Evolutionary conservation across 1,140 invertebrate species (phyloP), one percentile per base, ranked within the genome.

Genomic region (Lepidurus arcticus): DNA sequence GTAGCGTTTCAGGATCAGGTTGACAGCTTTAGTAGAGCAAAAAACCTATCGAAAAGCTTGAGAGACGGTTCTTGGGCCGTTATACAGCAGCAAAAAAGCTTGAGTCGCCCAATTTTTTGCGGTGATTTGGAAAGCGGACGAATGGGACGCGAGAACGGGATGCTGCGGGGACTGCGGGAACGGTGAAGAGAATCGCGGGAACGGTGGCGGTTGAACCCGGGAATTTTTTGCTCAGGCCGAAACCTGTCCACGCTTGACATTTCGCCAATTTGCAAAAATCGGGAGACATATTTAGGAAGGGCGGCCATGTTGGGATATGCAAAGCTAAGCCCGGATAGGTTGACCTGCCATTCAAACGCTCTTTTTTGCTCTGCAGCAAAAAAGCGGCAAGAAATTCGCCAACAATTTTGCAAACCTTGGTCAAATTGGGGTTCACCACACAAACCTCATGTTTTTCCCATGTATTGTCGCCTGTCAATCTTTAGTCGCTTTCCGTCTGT

Each of bases 1-100:
- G 21, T 21, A 65, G n/a, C 53, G 21, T 11, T 65, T 16, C 16
- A 21, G 53, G 13, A 65, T 65, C 16, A 16, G 13, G 21, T 65
- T 65, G 53, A 65, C 53, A 65, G 53, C 16, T 65, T 65, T 65
- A 65, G 53, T 65, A 21, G 53, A 65, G 53, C 53, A 65, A 65
- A 65, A 65, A 65, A 13, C 53, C n/a, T 1, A 65, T n/a, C 16
- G 16, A 65, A 65, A 13, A 4, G 13, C 21, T 13, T 21, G 16
- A 21, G 53, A 16, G 53, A 65, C 53, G 53, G 16, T 65, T 65
- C 21, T 11, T n/a, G 53, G 53, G 8, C 16, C 16, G 53, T 65
- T 65, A 65, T 65, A 65, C 53, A 65, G 53, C 53, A 65, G 53
- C n/a, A 65, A 65, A 65, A 65, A 65, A 13, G 16, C 53, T 7